Base-by-base conservation (phyloP, 2,888 invertebrate species). In the Liopterus haemorrhoidalis region DNA sequence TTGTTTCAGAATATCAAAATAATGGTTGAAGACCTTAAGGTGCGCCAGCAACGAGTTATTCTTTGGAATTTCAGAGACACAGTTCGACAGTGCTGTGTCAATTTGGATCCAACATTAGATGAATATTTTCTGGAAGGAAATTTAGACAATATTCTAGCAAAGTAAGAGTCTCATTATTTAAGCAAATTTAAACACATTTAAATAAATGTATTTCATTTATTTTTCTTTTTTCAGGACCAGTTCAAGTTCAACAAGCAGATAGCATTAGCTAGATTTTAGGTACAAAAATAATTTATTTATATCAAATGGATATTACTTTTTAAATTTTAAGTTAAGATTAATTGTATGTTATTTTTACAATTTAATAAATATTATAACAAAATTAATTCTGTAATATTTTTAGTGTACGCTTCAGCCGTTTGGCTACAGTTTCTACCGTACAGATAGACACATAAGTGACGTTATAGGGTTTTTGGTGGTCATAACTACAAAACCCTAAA, bases 1-100 rank as follows among this genome's bases (percentile, higher is more conserved):
- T 43, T 46, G 53, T 66, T 61, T 22, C 57, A 79, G 79, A 78
- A 74, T 55, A 61, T 79, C 16, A 65, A 72, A 49, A 68, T 72
- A 6, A 59, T 78, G 19, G 63, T 68, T 2, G 70, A 74, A 39
- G 79, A 79, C 57, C 58, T 79, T 14, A 56, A 58, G n/a, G 49
- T 71, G 6, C 59, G 72, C 18, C 63, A 71, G 2, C 76, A 75
- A 54, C 62, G 67, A 25, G 53, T 78, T 3, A 58, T 72, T 30
- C 74, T 74, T 49, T 69, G 71, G 69, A 76, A 77, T 50, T 66
- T 66, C 48, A 62, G 61, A 30, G 43, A 50, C 12, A 42, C 51
- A 19, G 57, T 65, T 5, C 38, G 33, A 18, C 38, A 36, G 24
- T 18, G 14, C 11, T 46, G 40, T 14, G 28, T 12, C 3, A 42